These are phyloP conservation scores for Sminthopsis crassicaudata DNA, from an alignment of 2,113 vertebrate genomes.

Conservation along the genomic window DNA sequence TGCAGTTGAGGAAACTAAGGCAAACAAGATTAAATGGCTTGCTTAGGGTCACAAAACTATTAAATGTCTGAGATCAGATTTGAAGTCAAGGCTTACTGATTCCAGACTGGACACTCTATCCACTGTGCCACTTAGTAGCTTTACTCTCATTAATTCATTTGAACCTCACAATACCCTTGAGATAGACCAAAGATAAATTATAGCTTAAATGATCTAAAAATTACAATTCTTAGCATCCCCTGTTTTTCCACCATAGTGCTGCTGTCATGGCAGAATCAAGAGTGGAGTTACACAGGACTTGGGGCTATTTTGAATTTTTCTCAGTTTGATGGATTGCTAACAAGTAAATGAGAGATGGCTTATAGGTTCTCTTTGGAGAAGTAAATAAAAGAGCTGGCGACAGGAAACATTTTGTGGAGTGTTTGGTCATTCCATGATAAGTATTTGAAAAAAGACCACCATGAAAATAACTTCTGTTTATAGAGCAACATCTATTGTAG, in stretches of 20 bases:
- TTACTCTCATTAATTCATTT: background rate
- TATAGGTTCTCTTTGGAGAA: background rate
- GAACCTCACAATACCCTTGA: background rate
- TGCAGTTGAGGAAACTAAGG: background rate
- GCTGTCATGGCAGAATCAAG: background rate
- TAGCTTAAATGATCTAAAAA: background rate
- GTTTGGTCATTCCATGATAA: background rate
- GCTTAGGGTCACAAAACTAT: background rate
- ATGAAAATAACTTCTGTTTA: background rate
- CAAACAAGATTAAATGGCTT: background rate
- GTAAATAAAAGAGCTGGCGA: background rate
- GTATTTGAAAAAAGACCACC: background rate
- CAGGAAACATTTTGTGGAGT: background rate
- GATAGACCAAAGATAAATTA: background rate
- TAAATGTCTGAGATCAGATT: background rate
- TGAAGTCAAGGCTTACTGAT: background rate
- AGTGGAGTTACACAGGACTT: background rate
- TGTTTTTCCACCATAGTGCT: background rate
- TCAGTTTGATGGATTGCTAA: background rate
- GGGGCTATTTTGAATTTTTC: background rate
- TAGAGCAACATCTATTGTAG: background rate
- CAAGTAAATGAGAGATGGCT: background rate
- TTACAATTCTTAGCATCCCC: background rate
- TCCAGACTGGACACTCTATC: background rate
- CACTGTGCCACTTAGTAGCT: background rate